Evolutionary conservation across 2,113 vertebrate species (phyloP).

Genomic region (Phyllostomus discolor): DNA sequence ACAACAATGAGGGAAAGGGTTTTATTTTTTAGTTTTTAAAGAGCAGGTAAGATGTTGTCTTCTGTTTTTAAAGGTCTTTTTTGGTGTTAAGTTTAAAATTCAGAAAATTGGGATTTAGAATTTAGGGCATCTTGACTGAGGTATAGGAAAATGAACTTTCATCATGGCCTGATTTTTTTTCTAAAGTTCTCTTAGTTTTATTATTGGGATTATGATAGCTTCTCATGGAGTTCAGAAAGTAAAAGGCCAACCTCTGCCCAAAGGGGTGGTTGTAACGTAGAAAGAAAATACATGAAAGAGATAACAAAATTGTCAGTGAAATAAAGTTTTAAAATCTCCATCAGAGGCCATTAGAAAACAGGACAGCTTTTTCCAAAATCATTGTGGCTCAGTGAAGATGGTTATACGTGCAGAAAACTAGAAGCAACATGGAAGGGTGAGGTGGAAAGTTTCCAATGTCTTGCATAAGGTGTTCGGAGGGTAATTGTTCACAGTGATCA

Average conservation of each 20-base stretch:
- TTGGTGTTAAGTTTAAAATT: background rate
- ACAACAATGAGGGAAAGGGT: background rate
- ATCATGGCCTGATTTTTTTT: background rate
- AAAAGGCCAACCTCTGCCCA: background rate
- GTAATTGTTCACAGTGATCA: background rate
- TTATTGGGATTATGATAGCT: background rate
- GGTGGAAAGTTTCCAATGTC: background rate
- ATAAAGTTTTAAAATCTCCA: background rate
- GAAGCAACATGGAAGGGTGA: background rate
- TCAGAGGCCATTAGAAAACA: background rate
- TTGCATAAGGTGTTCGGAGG: background rate
- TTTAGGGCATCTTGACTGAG: background rate
- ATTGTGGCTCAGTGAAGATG: accelerated
- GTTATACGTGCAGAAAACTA: background rate
- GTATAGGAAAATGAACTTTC: background rate
- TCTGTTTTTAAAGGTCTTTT: background rate
- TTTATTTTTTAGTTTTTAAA: constrained; percentile 28
- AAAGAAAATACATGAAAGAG: background rate
- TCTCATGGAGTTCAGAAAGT: background rate
- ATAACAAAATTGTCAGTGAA: background rate
- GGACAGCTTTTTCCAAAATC: background rate
- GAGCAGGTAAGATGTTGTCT: background rate
- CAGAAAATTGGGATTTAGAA: background rate
- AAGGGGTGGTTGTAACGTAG: background rate
- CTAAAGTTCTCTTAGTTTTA: background rate